Percentiles rank a stretch among this genome's conserved stretches.
phyloP scores from a whole-genome alignment of 2,113 vertebrate genomes.

The Gymnarchus niloticus region DNA sequence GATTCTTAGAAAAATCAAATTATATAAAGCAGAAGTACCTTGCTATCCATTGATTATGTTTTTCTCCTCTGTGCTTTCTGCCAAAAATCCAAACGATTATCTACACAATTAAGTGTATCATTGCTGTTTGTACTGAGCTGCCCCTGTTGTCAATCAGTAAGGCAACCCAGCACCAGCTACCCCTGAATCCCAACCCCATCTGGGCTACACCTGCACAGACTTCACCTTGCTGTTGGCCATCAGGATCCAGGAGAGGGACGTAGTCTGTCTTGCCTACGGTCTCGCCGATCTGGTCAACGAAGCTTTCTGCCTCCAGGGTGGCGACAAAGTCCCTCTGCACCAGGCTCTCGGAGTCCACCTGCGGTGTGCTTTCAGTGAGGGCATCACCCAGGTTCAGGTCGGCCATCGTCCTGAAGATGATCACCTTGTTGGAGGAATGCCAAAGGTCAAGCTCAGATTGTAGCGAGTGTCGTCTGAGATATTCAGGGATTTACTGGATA shows the following conservation, averaged over 20 bases:
- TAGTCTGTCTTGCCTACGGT: conserved; percentile 84
- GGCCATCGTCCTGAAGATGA: conserved; percentile 53
- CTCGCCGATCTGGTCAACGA: conserved; percentile 84
- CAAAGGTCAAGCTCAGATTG: conserved; percentile 2
- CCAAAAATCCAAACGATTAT: neutral
- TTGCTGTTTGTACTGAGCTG: neutral
- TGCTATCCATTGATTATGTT: neutral
- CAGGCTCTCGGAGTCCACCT: conserved; percentile 59
- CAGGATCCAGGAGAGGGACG: conserved; percentile 79
- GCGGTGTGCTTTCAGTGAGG: conserved; percentile 69
- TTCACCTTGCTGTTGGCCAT: conserved; percentile 56
- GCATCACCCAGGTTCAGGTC: conserved; percentile 88
- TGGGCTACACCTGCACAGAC: neutral
- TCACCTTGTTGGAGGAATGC: neutral
- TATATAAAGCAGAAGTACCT: neutral
- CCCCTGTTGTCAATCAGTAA: neutral
- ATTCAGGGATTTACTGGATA: neutral
- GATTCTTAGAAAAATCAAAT: neutral
- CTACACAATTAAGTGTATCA: neutral
- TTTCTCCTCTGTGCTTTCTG: neutral
- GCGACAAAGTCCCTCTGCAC: conserved; percentile 86
- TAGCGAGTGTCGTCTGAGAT: neutral
- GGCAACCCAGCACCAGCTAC: neutral
- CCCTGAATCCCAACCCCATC: neutral
- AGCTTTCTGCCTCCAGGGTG: conserved; percentile 78